Conservation (phyloP, 2,797 vertebrate species). For the Ceyx erithaca region DNA sequence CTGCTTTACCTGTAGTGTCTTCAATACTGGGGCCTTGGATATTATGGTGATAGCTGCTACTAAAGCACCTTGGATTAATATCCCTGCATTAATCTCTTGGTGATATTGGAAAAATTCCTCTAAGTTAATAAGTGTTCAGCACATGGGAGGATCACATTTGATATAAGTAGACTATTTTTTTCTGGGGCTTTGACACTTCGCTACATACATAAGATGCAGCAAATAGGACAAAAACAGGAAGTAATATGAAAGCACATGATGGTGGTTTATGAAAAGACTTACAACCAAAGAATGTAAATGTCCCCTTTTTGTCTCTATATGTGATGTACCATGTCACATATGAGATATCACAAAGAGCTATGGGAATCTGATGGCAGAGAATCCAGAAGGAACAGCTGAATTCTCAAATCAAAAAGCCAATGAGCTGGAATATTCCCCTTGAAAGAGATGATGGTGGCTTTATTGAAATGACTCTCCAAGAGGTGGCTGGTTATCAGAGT, state of each 20-base stretch:
- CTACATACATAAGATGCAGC: conserved; percentile 25
- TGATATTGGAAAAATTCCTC: conserved; percentile 35
- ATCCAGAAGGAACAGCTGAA: conserved; percentile 62
- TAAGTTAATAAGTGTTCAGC: conserved; percentile 12
- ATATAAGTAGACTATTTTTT: conserved; percentile 31
- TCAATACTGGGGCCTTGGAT: not conserved
- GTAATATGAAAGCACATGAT: not conserved
- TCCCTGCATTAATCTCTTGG: not conserved
- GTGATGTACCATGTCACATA: not conserved
- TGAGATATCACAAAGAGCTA: not conserved
- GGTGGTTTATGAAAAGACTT: conserved; percentile 35
- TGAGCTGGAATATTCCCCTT: conserved; percentile 34
- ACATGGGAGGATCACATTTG: conserved; percentile 24
- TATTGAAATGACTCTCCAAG: conserved; percentile 22
- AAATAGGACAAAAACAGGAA: not conserved
- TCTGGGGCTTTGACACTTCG: not conserved
- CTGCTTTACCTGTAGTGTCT: conserved; percentile 1
- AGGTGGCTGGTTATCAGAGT: conserved; percentile 12
- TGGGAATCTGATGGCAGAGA: not conserved
- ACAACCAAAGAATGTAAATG: conserved; percentile 45
- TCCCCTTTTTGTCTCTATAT: not conserved
- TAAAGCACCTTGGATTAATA: not conserved
- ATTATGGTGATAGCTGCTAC: not conserved
- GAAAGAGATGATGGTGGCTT: conserved; percentile 29
- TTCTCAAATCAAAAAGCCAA: conserved; percentile 51